Base-by-base conservation (phyloP, 35 echinoderm and acorn worm genomes). In the Lytechinus variegatus region DNA sequence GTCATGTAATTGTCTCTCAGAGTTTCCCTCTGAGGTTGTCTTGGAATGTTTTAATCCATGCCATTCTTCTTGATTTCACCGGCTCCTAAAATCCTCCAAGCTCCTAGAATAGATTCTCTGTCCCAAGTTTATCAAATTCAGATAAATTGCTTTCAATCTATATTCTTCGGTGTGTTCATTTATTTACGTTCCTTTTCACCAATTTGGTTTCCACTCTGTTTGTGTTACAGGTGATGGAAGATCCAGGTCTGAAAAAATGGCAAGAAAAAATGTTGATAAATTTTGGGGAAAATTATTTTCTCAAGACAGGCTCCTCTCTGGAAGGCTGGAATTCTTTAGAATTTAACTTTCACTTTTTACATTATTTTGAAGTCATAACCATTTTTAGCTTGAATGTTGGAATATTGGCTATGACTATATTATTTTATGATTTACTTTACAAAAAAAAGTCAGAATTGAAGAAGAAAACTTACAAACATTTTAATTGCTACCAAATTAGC, bases 1-100 rank as follows among this genome's bases (percentile, higher is more conserved):
- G 66, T n/a, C 66, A 79, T 79, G 19, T 79, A 79, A 79, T 79
- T 79, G 66, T 79, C 66, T 79, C 66, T 79, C 66, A n/a, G 66
- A 79, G 66, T n/a, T 79, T 8, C 66, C 66, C 66, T 79, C n/a
- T 79, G 19, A 79, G 66, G 66, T 79, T 79, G 66, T 79, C 66
- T 79, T 4, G 66, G 66, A 19, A 79, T 79, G 66, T 79, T 79
- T 79, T 79, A 79, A 79, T 79, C 66, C 66, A 6, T 24, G 66
- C 66, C 66, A 79, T 79, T 24, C n/a, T 16, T 79, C n/a, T 79
- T 19, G 19, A 79, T 79, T 79, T 79, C 19, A 24, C 66, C 8
- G 66, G 66, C 66, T 79, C 66, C 66, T 3, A 79, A 79, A 24
- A 16, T 79, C 66, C 66, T 1, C 16, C 12, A 21, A 79, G 66